Percentiles rank a stretch among this genome's conserved stretches.
phyloP scores from a whole-genome alignment of 2,113 vertebrate genomes.

The Otus sunia region DNA sequence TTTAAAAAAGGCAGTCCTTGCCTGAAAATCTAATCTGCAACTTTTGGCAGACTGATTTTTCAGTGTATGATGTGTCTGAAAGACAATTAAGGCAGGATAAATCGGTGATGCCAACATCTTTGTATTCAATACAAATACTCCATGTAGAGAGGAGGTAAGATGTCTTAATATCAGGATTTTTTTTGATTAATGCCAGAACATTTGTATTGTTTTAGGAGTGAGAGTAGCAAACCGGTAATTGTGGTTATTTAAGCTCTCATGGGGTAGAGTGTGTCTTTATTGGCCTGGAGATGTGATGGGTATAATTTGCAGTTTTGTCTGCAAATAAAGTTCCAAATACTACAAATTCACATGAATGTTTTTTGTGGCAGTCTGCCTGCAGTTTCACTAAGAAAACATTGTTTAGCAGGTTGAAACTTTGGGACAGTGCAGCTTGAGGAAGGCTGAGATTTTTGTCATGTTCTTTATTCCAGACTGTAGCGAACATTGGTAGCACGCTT shows the following conservation, averaged over 20 bases:
- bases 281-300: not conserved
- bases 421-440: not conserved
- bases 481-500: conserved; percentile 92
- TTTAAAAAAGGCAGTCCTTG: not conserved
- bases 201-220: not conserved
- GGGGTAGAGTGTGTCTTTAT: not conserved
- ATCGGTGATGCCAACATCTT: not conserved
- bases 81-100: not conserved
- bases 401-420: not conserved
- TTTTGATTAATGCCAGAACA: not conserved
- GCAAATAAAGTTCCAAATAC: not conserved
- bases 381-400: not conserved
- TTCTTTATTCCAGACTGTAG: conserved; percentile 85
- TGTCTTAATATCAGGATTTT: not conserved
- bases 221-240: not conserved
- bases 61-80: not conserved
- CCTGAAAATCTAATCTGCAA: not conserved
- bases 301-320: not conserved
- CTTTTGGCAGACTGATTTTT: not conserved
- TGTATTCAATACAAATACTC: not conserved
- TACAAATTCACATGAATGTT: rapidly evolving
- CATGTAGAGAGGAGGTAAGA: not conserved
- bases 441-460: not conserved
- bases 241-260: not conserved
- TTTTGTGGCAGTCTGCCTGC: not conserved